Evolutionary conservation across 2,113 vertebrate species (phyloP).

Genomic region (Bothrops jararaca): DNA sequence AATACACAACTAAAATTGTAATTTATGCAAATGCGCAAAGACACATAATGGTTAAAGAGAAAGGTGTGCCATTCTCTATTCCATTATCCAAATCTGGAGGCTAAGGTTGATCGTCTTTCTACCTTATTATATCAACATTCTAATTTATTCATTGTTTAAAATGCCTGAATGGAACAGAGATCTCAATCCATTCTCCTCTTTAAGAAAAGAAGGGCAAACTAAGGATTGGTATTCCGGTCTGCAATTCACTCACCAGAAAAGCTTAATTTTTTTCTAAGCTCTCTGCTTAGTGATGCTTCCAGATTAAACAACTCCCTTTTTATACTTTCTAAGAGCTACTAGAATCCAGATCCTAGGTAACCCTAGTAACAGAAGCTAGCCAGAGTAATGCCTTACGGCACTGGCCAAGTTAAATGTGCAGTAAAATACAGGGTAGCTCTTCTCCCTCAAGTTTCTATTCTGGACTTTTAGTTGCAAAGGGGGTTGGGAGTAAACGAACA

Average conservation of each 20-base stretch:
- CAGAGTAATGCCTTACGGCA: neutral
- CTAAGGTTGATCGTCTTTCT: conserved; percentile 2
- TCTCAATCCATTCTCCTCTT: neutral
- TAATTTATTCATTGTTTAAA: neutral
- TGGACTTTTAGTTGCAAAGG: neutral
- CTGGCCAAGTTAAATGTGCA: conserved; percentile 9
- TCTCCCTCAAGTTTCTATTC: neutral
- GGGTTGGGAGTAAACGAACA: neutral
- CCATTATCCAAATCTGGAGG: neutral
- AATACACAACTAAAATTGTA: neutral
- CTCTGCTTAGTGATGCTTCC: neutral
- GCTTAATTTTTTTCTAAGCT: conserved; percentile 2
- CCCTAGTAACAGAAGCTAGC: neutral
- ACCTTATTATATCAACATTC: neutral
- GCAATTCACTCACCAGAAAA: conserved; percentile 15
- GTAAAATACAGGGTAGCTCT: conserved; percentile 1
- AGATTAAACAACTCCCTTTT: conserved; percentile 6
- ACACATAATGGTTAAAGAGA: neutral
- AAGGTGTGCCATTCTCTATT: neutral
- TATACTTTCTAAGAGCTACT: conserved; percentile 6
- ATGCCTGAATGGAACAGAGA: neutral
- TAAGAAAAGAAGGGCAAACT: conserved; percentile 10
- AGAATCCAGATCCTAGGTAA: conserved; percentile 25
- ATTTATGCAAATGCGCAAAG: neutral
- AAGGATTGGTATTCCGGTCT: neutral